Base-by-base conservation (phyloP, 2,888 invertebrate genomes). In the Cerastis rubricosa region DNA sequence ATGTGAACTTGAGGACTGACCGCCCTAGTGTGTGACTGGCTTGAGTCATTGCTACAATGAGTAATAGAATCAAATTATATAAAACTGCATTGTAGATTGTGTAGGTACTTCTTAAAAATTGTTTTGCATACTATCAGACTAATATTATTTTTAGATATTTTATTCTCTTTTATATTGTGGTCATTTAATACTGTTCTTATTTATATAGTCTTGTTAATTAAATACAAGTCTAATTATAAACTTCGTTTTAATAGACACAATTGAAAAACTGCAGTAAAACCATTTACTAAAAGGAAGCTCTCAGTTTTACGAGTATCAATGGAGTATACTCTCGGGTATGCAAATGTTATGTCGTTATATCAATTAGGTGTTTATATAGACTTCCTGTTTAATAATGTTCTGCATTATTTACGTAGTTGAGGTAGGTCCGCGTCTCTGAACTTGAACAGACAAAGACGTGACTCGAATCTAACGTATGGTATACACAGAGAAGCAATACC, bases 391-490 rank as follows among this genome's bases (percentile, higher is more conserved):
- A 35, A 71, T 25, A 83, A 69, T 66, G 51, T 66, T 67, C 54
- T 65, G 49, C 71, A 75, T 76, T 79, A 65, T 76, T 69, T 72
- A 76, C 67, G 67, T 67, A 65, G 76, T 85, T 87, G 84, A 75
- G 84, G 76, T 81, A 87, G 86, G 88, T 87, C 81, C 78, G 85
- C 80, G 76, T 78, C 51, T 74, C 19, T 74, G 54, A 73, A 79
- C 57, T 83, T 78, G 29, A 72, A 82, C 76, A 54, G 22, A 45
- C 57, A 51, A 59, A 67, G 35, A 80, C 85, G 73, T 83, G 76
- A 72, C 63, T 72, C 19, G 69, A 74, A 69, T 79, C 12, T 51
- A 29, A 25, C 17, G 59, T 79, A 19, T 43, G 73, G 35, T 35
- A 35, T 35, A 35, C 35, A 35, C 1, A 59, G 19, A 59, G 2